phyloP scores from a whole-genome alignment of 2,888 invertebrate genomes.

The Deilephila porcellus region DNA sequence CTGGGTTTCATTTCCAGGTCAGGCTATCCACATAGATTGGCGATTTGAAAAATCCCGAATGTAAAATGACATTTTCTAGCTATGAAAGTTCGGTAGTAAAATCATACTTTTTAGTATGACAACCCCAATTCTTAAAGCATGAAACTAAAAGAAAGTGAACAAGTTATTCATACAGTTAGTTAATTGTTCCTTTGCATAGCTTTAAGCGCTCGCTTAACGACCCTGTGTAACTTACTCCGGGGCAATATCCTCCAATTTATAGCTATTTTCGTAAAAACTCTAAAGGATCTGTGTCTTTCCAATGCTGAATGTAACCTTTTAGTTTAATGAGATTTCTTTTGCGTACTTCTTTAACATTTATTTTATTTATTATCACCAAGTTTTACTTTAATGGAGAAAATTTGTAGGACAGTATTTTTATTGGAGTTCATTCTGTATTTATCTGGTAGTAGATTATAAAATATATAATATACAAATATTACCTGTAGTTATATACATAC shows the following conservation, averaged over 20 bases:
- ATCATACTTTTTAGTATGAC: neutral
- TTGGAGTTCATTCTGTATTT: too few relatives aligned
- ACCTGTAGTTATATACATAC: too few relatives aligned
- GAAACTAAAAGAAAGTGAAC: neutral
- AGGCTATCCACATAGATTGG: too few relatives aligned
- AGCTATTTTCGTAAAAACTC: neutral
- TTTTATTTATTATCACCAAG: neutral
- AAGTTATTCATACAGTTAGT: neutral
- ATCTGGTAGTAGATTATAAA: too few relatives aligned
- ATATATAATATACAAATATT: too few relatives aligned
- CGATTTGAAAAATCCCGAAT: too few relatives aligned
- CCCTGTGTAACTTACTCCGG: neutral
- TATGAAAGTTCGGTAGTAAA: too few relatives aligned
- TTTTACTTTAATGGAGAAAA: neutral
- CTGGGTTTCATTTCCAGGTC: too few relatives aligned
- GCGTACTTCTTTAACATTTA: neutral
- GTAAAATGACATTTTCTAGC: too few relatives aligned
- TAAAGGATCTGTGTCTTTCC: neutral
- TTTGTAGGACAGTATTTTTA: too few relatives aligned
- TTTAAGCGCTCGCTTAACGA: constrained; percentile 11
- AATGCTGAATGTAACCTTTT: constrained; percentile 4
- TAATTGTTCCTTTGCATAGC: constrained; percentile 6
- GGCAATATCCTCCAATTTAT: constrained; percentile 3
- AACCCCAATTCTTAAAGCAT: neutral
- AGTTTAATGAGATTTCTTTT: neutral